phyloP scores from a whole-genome alignment of 2,797 vertebrate species.

The Dendrocincla tyrannina region DNA sequence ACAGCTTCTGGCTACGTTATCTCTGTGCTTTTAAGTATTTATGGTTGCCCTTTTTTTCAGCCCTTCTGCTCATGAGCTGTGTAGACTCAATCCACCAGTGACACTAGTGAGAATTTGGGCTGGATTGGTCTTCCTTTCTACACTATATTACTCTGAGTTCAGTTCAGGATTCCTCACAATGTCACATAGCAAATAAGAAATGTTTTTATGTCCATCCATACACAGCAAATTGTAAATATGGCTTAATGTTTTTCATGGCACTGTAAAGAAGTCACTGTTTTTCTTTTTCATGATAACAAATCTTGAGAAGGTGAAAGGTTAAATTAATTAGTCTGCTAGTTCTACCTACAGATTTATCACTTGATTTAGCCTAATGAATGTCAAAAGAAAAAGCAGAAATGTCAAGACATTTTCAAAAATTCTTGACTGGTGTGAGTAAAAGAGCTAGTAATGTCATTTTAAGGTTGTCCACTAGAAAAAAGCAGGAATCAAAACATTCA shows the following conservation, averaged over 20 bases:
- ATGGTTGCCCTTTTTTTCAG: background rate
- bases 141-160: background rate
- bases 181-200: background rate
- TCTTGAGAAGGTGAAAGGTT: background rate
- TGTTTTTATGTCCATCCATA: background rate
- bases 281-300: background rate
- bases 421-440: background rate
- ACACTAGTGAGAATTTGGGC: background rate
- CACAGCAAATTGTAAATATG: background rate
- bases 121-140: background rate
- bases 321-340: background rate
- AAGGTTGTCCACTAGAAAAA: background rate
- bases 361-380: slow-evolving; percentile 6
- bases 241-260: background rate
- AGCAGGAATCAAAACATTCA: background rate
- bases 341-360: background rate
- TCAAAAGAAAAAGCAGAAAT: slow-evolving; percentile 24
- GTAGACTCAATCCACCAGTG: background rate
- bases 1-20: background rate
- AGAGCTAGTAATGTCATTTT: background rate
- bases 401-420: background rate
- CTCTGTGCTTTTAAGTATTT: background rate
- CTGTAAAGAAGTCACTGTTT: background rate
- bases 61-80: background rate
- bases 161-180: background rate